Evolutionary conservation across 1,140 invertebrate species (phyloP).

Genomic region (Dendroctonus ponderosae): DNA sequence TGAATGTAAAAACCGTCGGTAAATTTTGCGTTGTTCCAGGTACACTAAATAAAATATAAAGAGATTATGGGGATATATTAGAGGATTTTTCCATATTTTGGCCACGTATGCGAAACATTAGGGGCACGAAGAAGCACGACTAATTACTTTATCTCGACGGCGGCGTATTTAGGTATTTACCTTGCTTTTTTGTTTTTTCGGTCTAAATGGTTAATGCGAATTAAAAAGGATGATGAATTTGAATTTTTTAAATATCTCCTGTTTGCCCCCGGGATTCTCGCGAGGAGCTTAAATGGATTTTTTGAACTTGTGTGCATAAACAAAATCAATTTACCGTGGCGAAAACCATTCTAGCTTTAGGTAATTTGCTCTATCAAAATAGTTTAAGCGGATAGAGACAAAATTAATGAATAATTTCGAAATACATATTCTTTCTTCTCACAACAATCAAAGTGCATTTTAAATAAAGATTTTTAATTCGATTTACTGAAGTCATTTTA

Average conservation of each 20-base stretch:
- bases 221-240: slow-evolving; percentile 17
- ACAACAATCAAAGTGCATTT: no score
- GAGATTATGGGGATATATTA: slow-evolving; percentile 21
- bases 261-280: neutral
- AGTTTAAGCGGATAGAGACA: no score
- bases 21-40: neutral
- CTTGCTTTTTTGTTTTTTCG: slow-evolving; percentile 12
- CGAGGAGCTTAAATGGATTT: no score
- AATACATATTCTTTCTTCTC: no score
- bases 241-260: slow-evolving; percentile 5
- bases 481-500: no score
- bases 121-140: slow-evolving; percentile 11
- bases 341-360: no score
- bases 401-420: no score
- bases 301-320: no score
- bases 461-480: no score
- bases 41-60: slow-evolving; percentile 22
- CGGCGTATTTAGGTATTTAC: slow-evolving; percentile 19
- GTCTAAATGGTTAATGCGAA: slow-evolving; percentile 17
- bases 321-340: no score
- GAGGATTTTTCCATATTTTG: slow-evolving; percentile 16
- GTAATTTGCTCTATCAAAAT: no score
- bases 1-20: no score
- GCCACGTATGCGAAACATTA: slow-evolving; percentile 17
- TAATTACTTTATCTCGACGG: slow-evolving; percentile 19